Conservation (phyloP, 37 sponge, comb jelly and placozoan species). For the Mnemiopsis leidyi region DNA sequence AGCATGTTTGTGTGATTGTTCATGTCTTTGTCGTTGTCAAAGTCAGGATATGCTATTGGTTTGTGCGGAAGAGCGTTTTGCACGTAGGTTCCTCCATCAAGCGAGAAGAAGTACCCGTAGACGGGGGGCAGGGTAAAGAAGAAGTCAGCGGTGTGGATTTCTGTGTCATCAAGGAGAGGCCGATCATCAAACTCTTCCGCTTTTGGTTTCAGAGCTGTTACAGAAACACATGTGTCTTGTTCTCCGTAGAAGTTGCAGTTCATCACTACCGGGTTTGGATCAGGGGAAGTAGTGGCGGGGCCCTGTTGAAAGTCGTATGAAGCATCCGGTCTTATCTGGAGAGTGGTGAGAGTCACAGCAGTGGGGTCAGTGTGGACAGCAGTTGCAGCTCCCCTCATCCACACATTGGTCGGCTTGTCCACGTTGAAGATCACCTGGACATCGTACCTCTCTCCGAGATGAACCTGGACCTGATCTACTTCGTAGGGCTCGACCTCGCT, state of each 20-base stretch:
- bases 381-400: background rate
- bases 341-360: background rate
- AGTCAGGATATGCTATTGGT: background rate
- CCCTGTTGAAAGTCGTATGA: background rate
- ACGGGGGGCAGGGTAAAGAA: background rate
- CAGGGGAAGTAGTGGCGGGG: background rate
- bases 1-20: background rate
- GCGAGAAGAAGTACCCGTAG: background rate
- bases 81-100: background rate
- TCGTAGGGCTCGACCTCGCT: slow-evolving; percentile 67
- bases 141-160: background rate
- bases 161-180: background rate
- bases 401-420: background rate
- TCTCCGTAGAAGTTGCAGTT: background rate
- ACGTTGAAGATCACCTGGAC: slow-evolving; percentile 67
- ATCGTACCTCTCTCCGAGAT: slow-evolving; percentile 84
- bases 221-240: background rate
- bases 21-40: background rate
- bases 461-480: slow-evolving; percentile 72
- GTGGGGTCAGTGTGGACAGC: background rate
- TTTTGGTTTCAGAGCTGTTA: background rate
- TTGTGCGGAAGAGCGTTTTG: background rate
- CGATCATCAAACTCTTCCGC: background rate
- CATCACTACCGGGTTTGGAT: background rate
- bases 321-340: background rate